Conservation (phyloP, 1,140 invertebrate species). For the Hesperophylax magnus region DNA sequence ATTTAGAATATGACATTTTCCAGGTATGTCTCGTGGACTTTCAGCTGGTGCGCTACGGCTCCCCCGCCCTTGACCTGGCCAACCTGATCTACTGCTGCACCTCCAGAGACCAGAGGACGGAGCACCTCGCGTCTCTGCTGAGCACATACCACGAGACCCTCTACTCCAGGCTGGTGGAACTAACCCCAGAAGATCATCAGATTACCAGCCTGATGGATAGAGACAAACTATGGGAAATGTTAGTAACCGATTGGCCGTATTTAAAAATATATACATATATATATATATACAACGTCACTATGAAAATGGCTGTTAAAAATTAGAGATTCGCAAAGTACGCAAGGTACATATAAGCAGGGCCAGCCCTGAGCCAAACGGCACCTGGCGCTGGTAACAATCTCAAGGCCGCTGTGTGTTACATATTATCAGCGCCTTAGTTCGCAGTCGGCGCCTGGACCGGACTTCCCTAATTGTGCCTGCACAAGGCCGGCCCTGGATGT, state of each 20-base stretch:
- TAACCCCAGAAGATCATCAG: slow-evolving; percentile 67
- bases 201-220: slow-evolving; percentile 64
- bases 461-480: too few relatives aligned
- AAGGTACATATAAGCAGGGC: too few relatives aligned
- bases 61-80: slow-evolving; percentile 77
- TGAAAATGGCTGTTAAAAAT: too few relatives aligned
- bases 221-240: slow-evolving; percentile 73
- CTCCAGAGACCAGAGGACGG: slow-evolving; percentile 71
- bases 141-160: slow-evolving; percentile 73
- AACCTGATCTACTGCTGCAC: slow-evolving; percentile 79
- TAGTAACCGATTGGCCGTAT: slow-evolving; percentile 59
- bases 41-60: slow-evolving; percentile 78
- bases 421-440: too few relatives aligned
- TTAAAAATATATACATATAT: background rate
- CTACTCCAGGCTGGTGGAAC: slow-evolving; percentile 65
- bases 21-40: slow-evolving; percentile 81
- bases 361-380: too few relatives aligned
- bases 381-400: too few relatives aligned
- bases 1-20: slow-evolving; percentile 46
- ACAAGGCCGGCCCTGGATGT: too few relatives aligned
- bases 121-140: slow-evolving; percentile 73
- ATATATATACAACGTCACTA: too few relatives aligned
- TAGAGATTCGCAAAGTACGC: too few relatives aligned
- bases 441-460: too few relatives aligned
- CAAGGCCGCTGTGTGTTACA: too few relatives aligned